Evolutionary conservation across 2,797 vertebrate genomes (phyloP).

Genomic region (Carapus acus): DNA sequence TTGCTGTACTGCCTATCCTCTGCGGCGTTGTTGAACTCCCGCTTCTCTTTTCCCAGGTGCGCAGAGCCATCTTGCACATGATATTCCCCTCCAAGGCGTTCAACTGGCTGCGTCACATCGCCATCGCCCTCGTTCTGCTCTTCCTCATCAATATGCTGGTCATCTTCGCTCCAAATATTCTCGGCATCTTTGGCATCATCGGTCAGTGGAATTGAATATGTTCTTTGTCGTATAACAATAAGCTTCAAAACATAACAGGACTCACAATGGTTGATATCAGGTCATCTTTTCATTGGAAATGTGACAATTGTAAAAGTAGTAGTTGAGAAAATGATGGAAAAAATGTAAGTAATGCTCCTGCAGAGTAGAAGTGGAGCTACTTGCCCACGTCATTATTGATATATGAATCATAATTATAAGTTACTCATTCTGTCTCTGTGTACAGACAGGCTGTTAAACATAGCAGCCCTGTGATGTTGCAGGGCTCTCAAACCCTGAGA

Average conservation of each 20-base stretch:
- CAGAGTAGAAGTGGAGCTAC: neutral
- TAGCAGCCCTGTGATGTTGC: conserved; percentile 1
- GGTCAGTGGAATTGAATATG: conserved; percentile 70
- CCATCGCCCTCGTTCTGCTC: conserved; percentile 82
- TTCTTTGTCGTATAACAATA: no score
- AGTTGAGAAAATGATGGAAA: no score
- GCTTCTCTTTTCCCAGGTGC: conserved; percentile 73
- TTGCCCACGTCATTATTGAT: neutral
- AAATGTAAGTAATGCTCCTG: no score
- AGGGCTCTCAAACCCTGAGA: neutral
- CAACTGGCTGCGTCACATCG: conserved; percentile 84
- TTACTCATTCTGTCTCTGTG: conserved; percentile 35
- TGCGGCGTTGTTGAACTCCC: neutral
- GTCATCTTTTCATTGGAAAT: no score
- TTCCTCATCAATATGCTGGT: conserved; percentile 89
- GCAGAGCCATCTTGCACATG: conserved; percentile 94
- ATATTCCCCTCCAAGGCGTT: conserved; percentile 86
- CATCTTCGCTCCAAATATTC: conserved; percentile 96
- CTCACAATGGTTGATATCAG: no score
- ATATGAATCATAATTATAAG: neutral
- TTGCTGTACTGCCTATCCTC: no score
- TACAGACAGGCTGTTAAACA: conserved; percentile 12
- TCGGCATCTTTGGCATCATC: conserved; percentile 94
- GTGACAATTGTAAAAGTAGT: no score
- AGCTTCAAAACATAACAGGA: no score